Base-by-base conservation (phyloP, 2,888 invertebrate genomes). In the Polylopha cassiicola region DNA sequence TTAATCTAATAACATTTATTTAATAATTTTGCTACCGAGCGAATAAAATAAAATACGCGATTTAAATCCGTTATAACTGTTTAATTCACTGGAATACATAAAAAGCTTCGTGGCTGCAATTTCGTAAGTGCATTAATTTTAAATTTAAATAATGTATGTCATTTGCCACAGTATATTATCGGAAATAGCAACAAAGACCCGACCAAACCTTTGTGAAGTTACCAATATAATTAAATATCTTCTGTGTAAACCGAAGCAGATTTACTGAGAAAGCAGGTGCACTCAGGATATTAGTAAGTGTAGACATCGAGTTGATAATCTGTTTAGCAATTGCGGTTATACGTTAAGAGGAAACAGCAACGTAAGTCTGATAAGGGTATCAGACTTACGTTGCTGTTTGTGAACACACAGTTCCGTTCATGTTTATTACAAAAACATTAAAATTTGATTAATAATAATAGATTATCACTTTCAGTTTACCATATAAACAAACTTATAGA, bases 261-360 rank as follows among this genome's bases (percentile, higher is more conserved):
- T 37, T 37, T 18, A 13, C 9, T 14, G 18, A 14, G 30, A 37
- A 30, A 18, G 24, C 30, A 14, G 18, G 17, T 37, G 37, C 37
- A 24, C 37, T 30, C 18, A 30, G 30, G 29, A 18, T 37, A 30
- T 37, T 37, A 37, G 30, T 30, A 37, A 30, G 18, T 24, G 24
- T 37, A 30, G 37, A 15, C 30, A 30, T 18, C 13, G 23, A 37
- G 37, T 37, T 30, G 23, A 18, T 37, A 30, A 37, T 30, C 18
- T 29, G 30, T 37, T 30, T 37, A 30, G 17, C 14, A 37, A 23
- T 11, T 29, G 23, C 17, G 23, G 37, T 22, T 22, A 37, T 29
- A 17, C 11, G 17, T 33, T 24, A 13, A 33, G 24, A 3, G 24
- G 11, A 33, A 8, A 16, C 11, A 16, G 22, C 17, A 23, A 16